Base-by-base conservation (phyloP, 2,888 invertebrate genomes). In the Phasia obesa region DNA sequence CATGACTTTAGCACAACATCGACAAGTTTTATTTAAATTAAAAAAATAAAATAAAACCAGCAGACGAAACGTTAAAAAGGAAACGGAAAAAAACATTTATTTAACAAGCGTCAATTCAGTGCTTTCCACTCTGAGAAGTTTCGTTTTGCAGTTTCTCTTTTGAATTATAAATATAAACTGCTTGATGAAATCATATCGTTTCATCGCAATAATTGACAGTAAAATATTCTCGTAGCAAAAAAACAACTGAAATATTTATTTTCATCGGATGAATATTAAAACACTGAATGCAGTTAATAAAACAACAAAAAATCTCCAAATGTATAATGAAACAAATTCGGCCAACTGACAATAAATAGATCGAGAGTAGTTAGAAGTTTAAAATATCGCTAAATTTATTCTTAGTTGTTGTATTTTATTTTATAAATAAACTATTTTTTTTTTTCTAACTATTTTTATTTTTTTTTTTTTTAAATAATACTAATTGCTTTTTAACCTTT, bases 201-300 rank as follows among this genome's bases (percentile, higher is more conserved):
- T 53, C 4, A 31, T 51, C 3, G 2, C 27, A 17, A 21, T 59
- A 35, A 62, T 49, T 70, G 75, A 51, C 75, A 75, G 17, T 75
- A 69, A 74, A 53, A 80, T 64, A 74, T 31, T 49, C 62, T 11
- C 2, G n/a, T n/a, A n/a, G n/a, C n/a, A n/a, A n/a, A n/a, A n/a
- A n/a, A n/a, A n/a, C n/a, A 70, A 70, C 70, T 75, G 64, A 75
- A 75, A 70, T 55, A 53, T 57, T 27, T 64, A 55, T 64, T 77
- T 55, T 3, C 47, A 31, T 47, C n/a, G 62, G 53, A 7, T 44
- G 69, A 60, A 60, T 53, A 53, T 49, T 17, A 23, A 53, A 44
- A 38, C n/a, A 21, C n/a, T n/a, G n/a, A 59, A 59, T 59, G n/a
- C 17, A 44, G 2, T 17, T 17, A 11, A 17, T 47, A 17, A 17